These are phyloP conservation scores for Chorisops tibialis DNA, from an alignment of 2,888 invertebrate genomes.

Conservation along the genomic window DNA sequence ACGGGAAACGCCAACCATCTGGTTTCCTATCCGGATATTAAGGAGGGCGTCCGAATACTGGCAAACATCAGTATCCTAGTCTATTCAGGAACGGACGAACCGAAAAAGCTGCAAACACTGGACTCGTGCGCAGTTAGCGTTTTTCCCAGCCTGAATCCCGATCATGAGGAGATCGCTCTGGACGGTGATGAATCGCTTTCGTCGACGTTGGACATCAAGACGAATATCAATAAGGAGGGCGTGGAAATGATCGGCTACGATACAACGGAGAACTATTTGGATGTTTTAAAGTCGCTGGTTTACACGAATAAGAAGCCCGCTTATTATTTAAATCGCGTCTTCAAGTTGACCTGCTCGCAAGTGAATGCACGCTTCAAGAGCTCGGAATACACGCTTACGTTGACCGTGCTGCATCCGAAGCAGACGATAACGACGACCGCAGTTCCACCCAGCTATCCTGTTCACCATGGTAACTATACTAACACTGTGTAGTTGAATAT, in stretches of 20 bases:
- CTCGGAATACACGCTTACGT: conserved; percentile 91
- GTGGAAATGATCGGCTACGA: conserved; percentile 57
- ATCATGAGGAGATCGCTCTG: conserved; percentile 74
- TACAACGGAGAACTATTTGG: conserved; percentile 46
- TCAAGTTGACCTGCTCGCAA: conserved; percentile 93
- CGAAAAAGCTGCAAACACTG: conserved; percentile 61
- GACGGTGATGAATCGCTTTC: conserved; percentile 50
- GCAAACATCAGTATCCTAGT: conserved; percentile 77
- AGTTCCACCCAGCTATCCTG: conserved; percentile 49
- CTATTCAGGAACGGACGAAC: conserved; percentile 43
- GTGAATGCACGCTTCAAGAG: conserved; percentile 89
- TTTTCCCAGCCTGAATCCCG: conserved; percentile 91
- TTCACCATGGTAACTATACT: conserved; percentile 23
- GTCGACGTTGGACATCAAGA: conserved; percentile 49
- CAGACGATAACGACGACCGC: conserved; percentile 57
- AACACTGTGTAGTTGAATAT: background rate
- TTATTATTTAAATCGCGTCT: conserved; percentile 90
- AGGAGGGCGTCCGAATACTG: conserved; percentile 77
- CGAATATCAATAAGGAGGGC: conserved; percentile 87
- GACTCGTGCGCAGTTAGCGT: conserved; percentile 94
- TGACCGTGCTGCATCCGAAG: conserved; percentile 84
- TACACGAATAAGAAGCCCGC: conserved; percentile 97
- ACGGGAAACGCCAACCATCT: conserved; percentile 48
- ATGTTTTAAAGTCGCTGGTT: conserved; percentile 57
- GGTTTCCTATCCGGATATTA: conserved; percentile 51